Evolutionary conservation across 2,888 invertebrate species (phyloP), one percentile per base, ranked within the genome.

Genomic region (Geotrupes spiniger): DNA sequence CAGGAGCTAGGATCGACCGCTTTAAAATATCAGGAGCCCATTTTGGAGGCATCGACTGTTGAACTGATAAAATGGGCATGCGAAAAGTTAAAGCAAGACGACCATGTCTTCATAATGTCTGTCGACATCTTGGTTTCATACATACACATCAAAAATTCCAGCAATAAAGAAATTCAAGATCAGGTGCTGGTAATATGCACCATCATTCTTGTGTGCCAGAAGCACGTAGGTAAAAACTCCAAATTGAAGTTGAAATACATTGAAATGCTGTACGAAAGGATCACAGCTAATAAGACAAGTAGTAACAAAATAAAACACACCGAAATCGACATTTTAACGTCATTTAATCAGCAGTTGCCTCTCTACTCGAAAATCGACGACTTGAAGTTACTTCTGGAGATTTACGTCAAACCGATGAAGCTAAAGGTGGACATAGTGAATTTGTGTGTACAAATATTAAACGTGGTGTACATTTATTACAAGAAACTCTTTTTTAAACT

Each of bases 41-140:
- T 63, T 21, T 45, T 69, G 33, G 61, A 64, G 10, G 58, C 60
- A 38, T 42, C 42, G 31, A 59, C 61, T 1, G 54, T 63, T 25
- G 60, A 60, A 36, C 40, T 65, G 27, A 52, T 69, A 26, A 66
- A 65, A 55, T 52, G 63, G 6, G 53, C 61, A 1, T 70, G 70
- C 42, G 60, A 63, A 28, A 57, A 57, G 5, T 52, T 68, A 12
- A 59, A 64, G 28, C 63, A 66, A 45, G 66, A 65, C 42, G 51
- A 61, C 11, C 63, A 70, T 46, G 68, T 71, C 3, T 69, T 70
- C 46, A 58, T 67, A 25, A 62, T 62, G 54, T 53, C 61, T n/a
- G 57, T 65, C 1, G 67, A 69, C 28, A 54, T 68, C 10, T 43
- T 66, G 12, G 66, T 68, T 49, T 52, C 62, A 42, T 70, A 69